These are phyloP conservation scores for Vanacampus margaritifer DNA, from an alignment of 2,113 vertebrate genomes.

Conservation along the genomic window DNA sequence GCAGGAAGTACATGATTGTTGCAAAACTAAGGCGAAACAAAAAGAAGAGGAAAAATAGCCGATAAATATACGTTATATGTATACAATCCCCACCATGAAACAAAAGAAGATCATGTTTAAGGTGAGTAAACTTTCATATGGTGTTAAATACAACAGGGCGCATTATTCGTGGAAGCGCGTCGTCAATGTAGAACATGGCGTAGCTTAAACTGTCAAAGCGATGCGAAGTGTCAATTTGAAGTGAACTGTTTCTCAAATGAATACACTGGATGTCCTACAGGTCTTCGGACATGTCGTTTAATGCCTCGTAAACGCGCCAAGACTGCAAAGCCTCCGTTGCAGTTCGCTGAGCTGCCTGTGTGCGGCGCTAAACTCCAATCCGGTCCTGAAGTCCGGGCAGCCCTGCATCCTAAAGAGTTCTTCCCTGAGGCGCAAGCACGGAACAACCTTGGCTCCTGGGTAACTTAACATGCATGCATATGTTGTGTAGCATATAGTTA, in stretches of 20 bases:
- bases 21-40: neutral
- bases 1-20: neutral
- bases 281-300: slow-evolving; percentile 53
- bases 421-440: slow-evolving; percentile 64
- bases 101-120: neutral
- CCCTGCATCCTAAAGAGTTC: slow-evolving; percentile 71
- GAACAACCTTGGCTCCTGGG: slow-evolving; percentile 56
- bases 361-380: slow-evolving; percentile 68
- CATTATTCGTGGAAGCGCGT: neutral
- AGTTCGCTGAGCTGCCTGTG: slow-evolving; percentile 77
- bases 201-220: neutral
- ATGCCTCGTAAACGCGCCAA: slow-evolving; percentile 84
- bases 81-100: neutral
- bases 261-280: neutral
- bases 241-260: neutral
- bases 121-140: neutral
- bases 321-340: slow-evolving; percentile 72
- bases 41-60: neutral
- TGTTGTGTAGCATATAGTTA: neutral
- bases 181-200: neutral
- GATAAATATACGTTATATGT: neutral
- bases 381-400: slow-evolving; percentile 47
- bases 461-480: slow-evolving; percentile 26
- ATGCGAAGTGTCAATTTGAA: neutral
- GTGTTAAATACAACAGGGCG: neutral